Base-by-base conservation (phyloP, 2,888 invertebrate genomes). In the Sipha maydis region DNA sequence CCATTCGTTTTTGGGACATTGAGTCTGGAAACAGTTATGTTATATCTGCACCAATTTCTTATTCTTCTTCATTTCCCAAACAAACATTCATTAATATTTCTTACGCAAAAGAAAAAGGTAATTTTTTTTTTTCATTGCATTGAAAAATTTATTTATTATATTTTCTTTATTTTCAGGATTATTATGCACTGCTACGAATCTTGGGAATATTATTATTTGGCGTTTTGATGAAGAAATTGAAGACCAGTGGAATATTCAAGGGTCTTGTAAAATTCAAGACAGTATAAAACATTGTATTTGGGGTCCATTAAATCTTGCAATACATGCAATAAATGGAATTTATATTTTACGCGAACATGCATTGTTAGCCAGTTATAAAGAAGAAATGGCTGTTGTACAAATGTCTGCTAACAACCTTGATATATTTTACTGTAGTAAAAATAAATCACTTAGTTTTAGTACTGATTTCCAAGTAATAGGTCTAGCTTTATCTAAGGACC, bases 11-110 rank as follows among this genome's bases (percentile, higher is more conserved):
- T 90, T 99, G 98, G 98, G 97, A 99, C 92, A 94, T 99, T 90
- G 96, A 98, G 83, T 95, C 95, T 54, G 97, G 98, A 89, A 98
- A 99, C 91, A 99, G 98, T 92, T 97, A 96, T 92, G 94, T 97
- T 0, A 95, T 92, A 83, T 95, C 93, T 90, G 93, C 93, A 83
- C 90, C 89, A 75, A 82, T 80, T 0, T 73, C 89, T 28, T 79
- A 89, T 75, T 67, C 34, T 1, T 82, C 83, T 21, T 83, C 79
- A 71, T 73, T 71, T 71, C 90, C 91, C 8, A 92, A 91, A 90
- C 95, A 96, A 91, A 93, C 94, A 90, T 96, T 96, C 90, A 95
- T 95, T 31, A 95, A 95, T 90, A 93, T 96, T 71, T 94, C 95
- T 85, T 96, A 95, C 91, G 95, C 95, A 90, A 93, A 93, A 90